These are phyloP conservation scores for Rhyacichthys aspro DNA, from an alignment of 2,797 vertebrate species.

Conservation along the genomic window DNA sequence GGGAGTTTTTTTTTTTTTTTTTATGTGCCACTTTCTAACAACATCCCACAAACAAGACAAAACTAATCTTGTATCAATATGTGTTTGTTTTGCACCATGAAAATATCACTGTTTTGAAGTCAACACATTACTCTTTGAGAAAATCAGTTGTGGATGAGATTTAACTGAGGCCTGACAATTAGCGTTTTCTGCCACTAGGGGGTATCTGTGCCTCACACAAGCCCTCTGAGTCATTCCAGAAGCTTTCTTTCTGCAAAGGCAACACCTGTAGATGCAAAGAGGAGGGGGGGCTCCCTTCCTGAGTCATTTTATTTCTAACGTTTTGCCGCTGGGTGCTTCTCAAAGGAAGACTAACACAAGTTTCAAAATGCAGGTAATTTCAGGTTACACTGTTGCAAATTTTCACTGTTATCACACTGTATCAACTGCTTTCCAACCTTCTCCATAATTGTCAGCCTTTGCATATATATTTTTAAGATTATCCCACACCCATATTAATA, in stretches of 20 bases:
- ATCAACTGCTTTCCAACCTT: background rate
- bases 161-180: background rate
- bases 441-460: background rate
- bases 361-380: background rate
- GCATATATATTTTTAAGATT: background rate
- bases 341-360: constrained; percentile 7
- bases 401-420: background rate
- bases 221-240: constrained; percentile 52
- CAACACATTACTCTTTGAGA: constrained; percentile 13
- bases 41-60: no score
- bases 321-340: constrained; percentile 30
- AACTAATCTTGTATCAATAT: background rate
- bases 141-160: constrained; percentile 2
- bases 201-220: constrained; percentile 66
- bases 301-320: constrained; percentile 48
- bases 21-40: background rate
- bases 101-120: constrained; percentile 27
- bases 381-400: background rate
- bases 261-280: constrained; percentile 26
- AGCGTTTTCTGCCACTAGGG: constrained; percentile 63
- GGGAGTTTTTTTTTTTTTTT: constrained; percentile 30
- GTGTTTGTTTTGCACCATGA: background rate
- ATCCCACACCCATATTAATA: constrained; percentile 1
- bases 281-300: constrained; percentile 26
- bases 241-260: constrained; percentile 21